phyloP scores from a whole-genome alignment of 1,140 invertebrate genomes.

The Drosophila sp. region DNA sequence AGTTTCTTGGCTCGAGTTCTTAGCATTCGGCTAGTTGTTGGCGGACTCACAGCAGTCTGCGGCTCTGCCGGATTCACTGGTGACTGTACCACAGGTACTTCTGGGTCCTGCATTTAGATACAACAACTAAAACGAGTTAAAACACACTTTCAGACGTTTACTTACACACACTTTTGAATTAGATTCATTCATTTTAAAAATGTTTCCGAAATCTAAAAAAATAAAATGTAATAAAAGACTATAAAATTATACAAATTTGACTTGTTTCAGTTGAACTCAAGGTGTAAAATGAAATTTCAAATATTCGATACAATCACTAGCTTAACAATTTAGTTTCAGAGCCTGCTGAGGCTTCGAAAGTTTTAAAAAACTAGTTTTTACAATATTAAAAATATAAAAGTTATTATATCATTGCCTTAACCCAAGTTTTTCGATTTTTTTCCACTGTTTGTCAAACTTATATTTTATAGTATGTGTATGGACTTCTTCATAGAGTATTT shows the following conservation, averaged over 20 bases:
- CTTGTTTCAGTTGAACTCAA: not conserved
- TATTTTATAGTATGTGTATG: conserved; percentile 12
- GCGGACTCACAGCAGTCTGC: not conserved
- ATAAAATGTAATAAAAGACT: too few relatives aligned
- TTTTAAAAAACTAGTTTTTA: not conserved
- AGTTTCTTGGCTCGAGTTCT: not conserved
- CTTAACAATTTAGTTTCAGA: not conserved
- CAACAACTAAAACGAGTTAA: too few relatives aligned
- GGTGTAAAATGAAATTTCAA: not conserved
- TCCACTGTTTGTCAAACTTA: conserved; percentile 29
- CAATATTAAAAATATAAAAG: not conserved
- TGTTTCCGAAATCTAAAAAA: too few relatives aligned
- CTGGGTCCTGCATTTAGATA: too few relatives aligned
- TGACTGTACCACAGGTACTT: not conserved
- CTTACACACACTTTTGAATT: too few relatives aligned
- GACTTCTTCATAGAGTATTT: conserved; percentile 17
- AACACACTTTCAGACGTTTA: too few relatives aligned
- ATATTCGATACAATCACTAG: not conserved
- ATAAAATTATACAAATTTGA: not conserved
- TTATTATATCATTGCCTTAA: not conserved
- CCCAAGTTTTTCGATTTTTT: not conserved
- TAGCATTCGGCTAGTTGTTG: not conserved
- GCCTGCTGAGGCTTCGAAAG: not conserved
- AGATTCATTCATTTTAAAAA: too few relatives aligned
- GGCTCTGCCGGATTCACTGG: not conserved